Evolutionary conservation across 2,797 vertebrate species (phyloP).

Genomic region (Micrastur ruficollis): DNA sequence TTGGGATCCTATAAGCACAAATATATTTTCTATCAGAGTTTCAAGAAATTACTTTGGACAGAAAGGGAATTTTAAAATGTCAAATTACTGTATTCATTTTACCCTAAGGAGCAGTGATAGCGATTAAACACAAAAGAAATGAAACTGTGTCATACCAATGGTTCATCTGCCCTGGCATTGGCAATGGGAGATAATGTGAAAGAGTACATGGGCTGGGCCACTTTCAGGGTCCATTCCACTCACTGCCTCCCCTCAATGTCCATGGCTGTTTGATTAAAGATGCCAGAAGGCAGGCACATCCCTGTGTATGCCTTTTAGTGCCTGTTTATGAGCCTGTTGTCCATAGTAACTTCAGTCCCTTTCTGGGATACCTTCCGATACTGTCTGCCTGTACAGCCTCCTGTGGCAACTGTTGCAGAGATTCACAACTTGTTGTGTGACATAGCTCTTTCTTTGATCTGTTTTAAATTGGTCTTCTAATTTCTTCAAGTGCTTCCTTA

Average conservation of each 20-base stretch:
- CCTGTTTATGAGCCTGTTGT: background rate
- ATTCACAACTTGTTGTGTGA: background rate
- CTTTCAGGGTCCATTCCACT: background rate
- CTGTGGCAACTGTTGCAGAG: background rate
- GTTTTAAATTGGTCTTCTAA: background rate
- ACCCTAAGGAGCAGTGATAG: background rate
- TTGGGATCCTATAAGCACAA: background rate
- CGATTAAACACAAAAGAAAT: background rate
- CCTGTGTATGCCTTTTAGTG: background rate
- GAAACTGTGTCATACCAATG: rapidly evolving
- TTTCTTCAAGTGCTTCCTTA: background rate
- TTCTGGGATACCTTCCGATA: background rate
- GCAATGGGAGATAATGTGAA: background rate
- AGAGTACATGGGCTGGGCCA: background rate
- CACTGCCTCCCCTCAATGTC: no score
- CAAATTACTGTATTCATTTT: background rate
- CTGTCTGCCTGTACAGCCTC: background rate
- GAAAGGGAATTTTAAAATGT: background rate
- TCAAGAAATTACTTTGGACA: background rate
- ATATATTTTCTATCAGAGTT: background rate
- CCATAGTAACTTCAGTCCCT: background rate
- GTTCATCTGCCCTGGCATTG: background rate
- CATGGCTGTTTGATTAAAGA: background rate
- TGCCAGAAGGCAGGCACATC: background rate
- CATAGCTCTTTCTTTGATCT: background rate